Evolutionary conservation across 2,888 invertebrate species (phyloP).

Genomic region (Pachydiplax longipennis): DNA sequence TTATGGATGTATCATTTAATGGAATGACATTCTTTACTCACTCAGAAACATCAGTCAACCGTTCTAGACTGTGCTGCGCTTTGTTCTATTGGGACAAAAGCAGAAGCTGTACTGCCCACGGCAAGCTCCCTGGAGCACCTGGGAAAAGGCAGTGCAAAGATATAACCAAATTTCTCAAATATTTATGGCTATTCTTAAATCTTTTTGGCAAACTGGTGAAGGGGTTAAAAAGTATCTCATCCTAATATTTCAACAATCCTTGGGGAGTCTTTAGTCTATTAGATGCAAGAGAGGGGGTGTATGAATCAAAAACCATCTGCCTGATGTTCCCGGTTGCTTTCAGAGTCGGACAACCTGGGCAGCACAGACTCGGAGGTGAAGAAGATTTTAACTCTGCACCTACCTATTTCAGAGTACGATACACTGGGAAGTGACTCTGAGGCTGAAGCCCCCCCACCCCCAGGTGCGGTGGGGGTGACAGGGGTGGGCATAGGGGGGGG

Average conservation of each 20-base stretch:
- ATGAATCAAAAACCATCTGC: constrained; percentile 39
- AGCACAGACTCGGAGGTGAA: constrained; percentile 94
- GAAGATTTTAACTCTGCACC: constrained; percentile 90
- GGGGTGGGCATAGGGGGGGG: constrained; percentile 40
- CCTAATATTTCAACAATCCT: not conserved
- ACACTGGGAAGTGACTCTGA: constrained; percentile 83
- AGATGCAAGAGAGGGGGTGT: not conserved
- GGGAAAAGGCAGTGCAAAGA: constrained; percentile 37
- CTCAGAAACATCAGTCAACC: constrained; percentile 31
- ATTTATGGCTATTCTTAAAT: not conserved
- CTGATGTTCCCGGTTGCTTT: constrained; percentile 49
- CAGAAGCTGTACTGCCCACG: constrained; percentile 33
- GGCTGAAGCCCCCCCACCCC: constrained; percentile 62
- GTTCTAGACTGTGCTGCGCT: not conserved
- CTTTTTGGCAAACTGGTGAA: constrained; percentile 30
- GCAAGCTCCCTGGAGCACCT: constrained; percentile 41
- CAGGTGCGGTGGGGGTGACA: constrained; percentile 54
- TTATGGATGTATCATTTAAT: not conserved
- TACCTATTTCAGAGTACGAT: constrained; percentile 94
- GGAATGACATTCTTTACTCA: constrained; percentile 2
- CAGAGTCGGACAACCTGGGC: constrained; percentile 89
- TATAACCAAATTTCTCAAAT: not conserved
- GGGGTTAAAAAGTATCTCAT: constrained; percentile 15
- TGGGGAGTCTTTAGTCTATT: not conserved
- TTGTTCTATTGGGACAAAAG: not conserved